Conservation (phyloP, 1,140 invertebrate genomes). For the Choristoneura fumiferana region DNA sequence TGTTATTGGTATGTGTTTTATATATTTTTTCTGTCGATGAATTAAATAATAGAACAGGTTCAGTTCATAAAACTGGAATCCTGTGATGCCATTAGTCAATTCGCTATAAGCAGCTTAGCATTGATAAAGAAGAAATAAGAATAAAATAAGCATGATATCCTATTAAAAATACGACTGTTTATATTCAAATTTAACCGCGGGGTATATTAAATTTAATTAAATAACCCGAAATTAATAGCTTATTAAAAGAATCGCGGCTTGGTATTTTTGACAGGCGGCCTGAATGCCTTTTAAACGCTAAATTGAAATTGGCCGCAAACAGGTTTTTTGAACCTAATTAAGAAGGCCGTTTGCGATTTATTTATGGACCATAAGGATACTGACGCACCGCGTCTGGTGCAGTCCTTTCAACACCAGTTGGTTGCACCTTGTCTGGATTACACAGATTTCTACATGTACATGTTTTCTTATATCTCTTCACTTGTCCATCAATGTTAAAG, state of each 20-base stretch:
- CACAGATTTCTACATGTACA: too few relatives aligned
- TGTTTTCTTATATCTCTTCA: too few relatives aligned
- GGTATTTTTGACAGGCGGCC: neutral
- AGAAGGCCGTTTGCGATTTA: constrained; percentile 68
- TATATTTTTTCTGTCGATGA: too few relatives aligned
- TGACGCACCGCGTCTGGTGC: constrained; percentile 25
- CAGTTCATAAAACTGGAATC: too few relatives aligned
- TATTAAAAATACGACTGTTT: neutral
- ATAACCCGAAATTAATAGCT: neutral
- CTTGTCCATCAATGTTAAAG: too few relatives aligned
- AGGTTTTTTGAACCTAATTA: constrained; percentile 59
- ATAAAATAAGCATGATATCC: neutral
- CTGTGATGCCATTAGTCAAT: too few relatives aligned
- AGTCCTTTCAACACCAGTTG: neutral
- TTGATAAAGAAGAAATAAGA: neutral
- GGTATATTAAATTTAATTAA: constrained; percentile 3
- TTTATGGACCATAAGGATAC: constrained; percentile 65
- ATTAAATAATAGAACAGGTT: too few relatives aligned
- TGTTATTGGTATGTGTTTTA: too few relatives aligned
- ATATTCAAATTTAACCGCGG: neutral
- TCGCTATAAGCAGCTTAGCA: neutral
- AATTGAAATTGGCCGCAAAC: constrained; percentile 38
- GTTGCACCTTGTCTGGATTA: too few relatives aligned
- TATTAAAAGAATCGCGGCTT: neutral
- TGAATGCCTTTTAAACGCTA: constrained; percentile 31